Evolutionary conservation across 1,140 invertebrate species (phyloP).

Genomic region (Mycetomoellerius zeteki): DNA sequence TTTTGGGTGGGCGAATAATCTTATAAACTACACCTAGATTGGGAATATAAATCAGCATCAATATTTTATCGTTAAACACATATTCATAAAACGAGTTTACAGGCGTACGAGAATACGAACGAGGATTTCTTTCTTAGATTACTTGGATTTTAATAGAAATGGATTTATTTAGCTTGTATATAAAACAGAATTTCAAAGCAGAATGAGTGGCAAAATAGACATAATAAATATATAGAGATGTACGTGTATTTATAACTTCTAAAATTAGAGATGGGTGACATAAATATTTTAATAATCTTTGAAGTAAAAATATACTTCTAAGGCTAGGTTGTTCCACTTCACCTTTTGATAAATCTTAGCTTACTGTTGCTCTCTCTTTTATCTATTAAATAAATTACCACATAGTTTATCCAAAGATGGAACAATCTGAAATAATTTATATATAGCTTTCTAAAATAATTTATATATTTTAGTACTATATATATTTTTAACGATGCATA

Average conservation of each 20-base stretch:
- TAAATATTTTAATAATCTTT: neutral
- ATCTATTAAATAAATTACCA: too few species aligned
- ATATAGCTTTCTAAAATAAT: neutral
- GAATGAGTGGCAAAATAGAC: neutral
- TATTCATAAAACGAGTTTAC: neutral
- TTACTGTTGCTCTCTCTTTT: too few species aligned
- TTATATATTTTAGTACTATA: neutral
- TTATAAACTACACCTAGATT: neutral
- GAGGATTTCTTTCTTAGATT: neutral
- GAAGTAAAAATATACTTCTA: neutral
- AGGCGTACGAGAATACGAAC: neutral
- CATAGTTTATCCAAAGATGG: too few species aligned
- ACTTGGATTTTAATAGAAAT: neutral
- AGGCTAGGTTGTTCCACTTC: too few species aligned
- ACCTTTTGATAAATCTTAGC: too few species aligned
- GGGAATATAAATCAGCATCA: constrained; percentile 13
- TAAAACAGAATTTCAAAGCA: neutral
- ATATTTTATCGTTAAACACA: constrained; percentile 22
- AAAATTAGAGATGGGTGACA: neutral
- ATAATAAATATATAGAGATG: constrained; percentile 2
- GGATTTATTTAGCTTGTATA: neutral
- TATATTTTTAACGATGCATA: neutral
- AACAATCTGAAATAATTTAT: neutral
- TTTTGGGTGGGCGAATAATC: neutral
- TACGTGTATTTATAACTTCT: neutral